These are phyloP conservation scores for Choristoneura fumiferana DNA, from an alignment of 1,140 invertebrate genomes.

Conservation along the genomic window DNA sequence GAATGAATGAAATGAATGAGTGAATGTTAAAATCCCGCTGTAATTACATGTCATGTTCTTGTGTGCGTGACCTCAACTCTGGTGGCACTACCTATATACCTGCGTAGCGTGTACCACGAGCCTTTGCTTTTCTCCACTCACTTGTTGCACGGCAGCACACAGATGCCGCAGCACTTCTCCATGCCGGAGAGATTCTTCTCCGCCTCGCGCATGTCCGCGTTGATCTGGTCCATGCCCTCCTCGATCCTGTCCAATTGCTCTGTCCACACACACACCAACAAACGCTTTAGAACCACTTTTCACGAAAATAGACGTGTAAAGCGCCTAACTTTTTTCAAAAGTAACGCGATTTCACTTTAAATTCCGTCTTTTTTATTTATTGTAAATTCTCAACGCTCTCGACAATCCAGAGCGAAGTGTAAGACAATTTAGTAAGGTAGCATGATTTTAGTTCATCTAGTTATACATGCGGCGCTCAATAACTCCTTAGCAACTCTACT, in stretches of 20 bases:
- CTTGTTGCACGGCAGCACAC: conserved; percentile 99
- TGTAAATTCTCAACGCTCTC: conserved; percentile 78
- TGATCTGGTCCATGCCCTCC: conserved; percentile 99
- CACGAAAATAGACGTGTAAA: conserved; percentile 37
- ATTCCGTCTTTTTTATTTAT: conserved; percentile 31
- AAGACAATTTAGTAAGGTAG: conserved; percentile 46
- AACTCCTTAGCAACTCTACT: conserved; percentile 46
- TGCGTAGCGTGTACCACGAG: too few species aligned
- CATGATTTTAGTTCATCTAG: conserved; percentile 30
- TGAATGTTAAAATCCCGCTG: too few species aligned
- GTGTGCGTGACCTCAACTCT: too few species aligned
- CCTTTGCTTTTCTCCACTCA: conserved; percentile 69
- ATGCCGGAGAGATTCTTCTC: conserved; percentile 99
- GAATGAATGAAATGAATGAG: too few species aligned
- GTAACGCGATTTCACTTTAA: conserved; percentile 40
- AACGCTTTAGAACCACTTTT: conserved; percentile 52
- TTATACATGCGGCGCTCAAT: conserved; percentile 39
- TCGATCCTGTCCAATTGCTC: conserved; percentile 99
- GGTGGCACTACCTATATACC: too few species aligned
- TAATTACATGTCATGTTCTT: too few species aligned
- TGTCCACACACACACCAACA: conserved; percentile 76
- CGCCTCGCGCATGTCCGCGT: conserved; percentile 99
- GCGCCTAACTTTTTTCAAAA: conserved; percentile 45
- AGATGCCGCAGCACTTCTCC: conserved; percentile 99
- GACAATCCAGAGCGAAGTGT: conserved; percentile 68